A percentile compares a stretch with the other conserved stretches of the same genome.
Conservation (phyloP, 1,140 invertebrate genomes). For the Aphidius gifuensis region DNA sequence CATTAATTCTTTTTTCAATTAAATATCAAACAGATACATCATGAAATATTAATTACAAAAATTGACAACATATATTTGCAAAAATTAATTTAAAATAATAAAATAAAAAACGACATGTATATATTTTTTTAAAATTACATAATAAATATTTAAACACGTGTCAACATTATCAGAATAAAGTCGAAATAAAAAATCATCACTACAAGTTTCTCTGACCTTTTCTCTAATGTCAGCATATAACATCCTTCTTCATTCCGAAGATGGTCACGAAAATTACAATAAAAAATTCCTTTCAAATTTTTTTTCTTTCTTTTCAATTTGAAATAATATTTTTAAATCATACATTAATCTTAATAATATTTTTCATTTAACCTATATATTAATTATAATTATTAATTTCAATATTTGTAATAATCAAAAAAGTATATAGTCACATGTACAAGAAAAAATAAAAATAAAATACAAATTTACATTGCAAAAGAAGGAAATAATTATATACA, state of each 20-base stretch:
- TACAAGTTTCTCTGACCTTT: conserved; percentile 31
- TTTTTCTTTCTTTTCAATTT: no score
- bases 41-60: no score
- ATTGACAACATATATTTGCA: neutral
- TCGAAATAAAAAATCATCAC: conserved; percentile 14
- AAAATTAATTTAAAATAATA: conserved; percentile 2
- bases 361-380: no score
- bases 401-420: neutral
- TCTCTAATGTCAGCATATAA: conserved; percentile 25
- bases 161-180: neutral
- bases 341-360: no score
- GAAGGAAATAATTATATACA: conserved; percentile 37
- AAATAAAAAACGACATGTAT: neutral
- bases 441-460: neutral
- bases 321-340: no score
- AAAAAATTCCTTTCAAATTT: neutral
- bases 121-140: neutral
- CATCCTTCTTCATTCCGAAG: conserved; percentile 1
- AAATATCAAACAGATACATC: no score
- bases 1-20: no score
- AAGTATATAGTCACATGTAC: neutral
- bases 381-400: no score
- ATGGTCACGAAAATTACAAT: conserved; percentile 7
- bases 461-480: conserved; percentile 32
- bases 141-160: neutral